Evolutionary conservation across 2,797 vertebrate genomes (phyloP), one percentile per base, ranked within the genome.

Genomic region (Sphenopsis melanotis): DNA sequence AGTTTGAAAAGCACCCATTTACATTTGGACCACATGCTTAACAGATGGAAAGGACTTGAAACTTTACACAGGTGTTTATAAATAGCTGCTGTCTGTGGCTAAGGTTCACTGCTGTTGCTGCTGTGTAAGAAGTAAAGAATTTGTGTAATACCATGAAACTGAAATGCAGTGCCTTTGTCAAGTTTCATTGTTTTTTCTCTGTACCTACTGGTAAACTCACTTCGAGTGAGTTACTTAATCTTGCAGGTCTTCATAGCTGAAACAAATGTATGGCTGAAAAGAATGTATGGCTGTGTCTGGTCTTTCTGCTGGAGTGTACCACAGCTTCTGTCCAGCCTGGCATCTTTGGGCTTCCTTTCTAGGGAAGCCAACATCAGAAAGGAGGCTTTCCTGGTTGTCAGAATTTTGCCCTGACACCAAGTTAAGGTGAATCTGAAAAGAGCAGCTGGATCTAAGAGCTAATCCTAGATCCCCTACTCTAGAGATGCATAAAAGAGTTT

Each of bases 11-110:
- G 20, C 36, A 70, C 11, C 11, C 11, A 7, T 91, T 87, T 78
- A 24, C 41, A 87, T 91, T 95, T 21, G 8, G 46, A 71, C 89
- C 56, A 68, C 30, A 36, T 50, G 49, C n/a, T 74, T 88, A 92
- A 71, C 82, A 91, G 52, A 66, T 91, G 41, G 88, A 89, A 82
- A 34, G 68, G 18, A 41, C 50, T 81, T 42, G 24, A 87, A 83
- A 93, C 46, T 74, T 89, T 49, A 41, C 49, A 68, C 42, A 65
- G 44, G 12, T 85, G 20, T 65, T 90, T 80, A 90, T 84, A 90
- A 95, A 90, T 92, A 95, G 80, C 59, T 82, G 12, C 37, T 34
- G 30, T 78, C 85, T 90, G 86, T 60, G 59, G 50, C 46, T 94
- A 9, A 55, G 59, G 44, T 90, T 93, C 61, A 47, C 47, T 92